phyloP scores from a whole-genome alignment of 2,888 invertebrate species.

The Dolomedes plantarius region DNA sequence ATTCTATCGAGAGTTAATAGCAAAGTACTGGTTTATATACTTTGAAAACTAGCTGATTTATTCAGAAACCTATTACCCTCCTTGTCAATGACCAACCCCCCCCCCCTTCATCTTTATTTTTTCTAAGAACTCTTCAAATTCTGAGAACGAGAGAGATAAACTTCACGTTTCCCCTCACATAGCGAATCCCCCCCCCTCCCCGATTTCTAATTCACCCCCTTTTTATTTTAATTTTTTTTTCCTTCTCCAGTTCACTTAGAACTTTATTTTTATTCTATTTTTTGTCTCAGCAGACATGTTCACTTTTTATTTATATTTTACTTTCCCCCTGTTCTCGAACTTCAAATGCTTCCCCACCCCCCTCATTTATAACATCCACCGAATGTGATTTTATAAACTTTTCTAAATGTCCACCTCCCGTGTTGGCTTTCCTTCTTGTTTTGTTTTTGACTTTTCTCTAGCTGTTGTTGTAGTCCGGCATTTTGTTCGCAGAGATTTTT shows the following conservation, averaged over 20 bases:
- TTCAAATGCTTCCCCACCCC: constrained; percentile 1
- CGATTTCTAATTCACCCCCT: constrained; percentile 40
- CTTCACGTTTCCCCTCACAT: background rate
- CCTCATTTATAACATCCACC: constrained; percentile 5
- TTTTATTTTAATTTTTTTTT: constrained; percentile 28
- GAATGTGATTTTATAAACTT: constrained; percentile 14
- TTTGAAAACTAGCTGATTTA: too few relatives aligned
- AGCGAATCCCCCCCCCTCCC: background rate
- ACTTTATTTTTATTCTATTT: background rate
- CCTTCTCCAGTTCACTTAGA: constrained; percentile 8
- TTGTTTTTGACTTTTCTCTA: background rate
- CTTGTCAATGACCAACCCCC: too few relatives aligned
- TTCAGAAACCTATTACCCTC: too few relatives aligned
- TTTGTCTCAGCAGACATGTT: constrained; percentile 2
- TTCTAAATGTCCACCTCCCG: constrained; percentile 2
- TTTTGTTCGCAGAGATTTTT: background rate
- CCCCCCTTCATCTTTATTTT: too few relatives aligned
- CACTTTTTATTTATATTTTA: background rate
- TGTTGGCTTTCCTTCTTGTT: background rate
- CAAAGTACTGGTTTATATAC: too few relatives aligned
- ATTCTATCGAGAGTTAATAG: too few relatives aligned
- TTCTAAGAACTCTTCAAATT: background rate
- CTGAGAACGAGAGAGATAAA: background rate
- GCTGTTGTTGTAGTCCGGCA: constrained; percentile 4
- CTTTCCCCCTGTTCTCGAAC: background rate